Conservation (phyloP, 1,140 invertebrate genomes). For the Ptiloglossa arizonensis region DNA sequence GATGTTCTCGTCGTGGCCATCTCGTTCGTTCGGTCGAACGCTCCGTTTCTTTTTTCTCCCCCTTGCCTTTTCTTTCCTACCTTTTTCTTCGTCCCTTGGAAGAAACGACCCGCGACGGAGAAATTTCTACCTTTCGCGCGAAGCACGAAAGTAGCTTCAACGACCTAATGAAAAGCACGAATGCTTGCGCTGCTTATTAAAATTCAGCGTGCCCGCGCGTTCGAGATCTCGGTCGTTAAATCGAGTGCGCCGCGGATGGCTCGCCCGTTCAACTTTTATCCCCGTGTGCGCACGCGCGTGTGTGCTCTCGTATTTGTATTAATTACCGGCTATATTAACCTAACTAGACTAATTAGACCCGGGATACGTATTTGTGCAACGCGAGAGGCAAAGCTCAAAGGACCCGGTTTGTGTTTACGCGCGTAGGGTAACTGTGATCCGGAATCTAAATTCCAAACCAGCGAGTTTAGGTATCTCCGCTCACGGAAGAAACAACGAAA, state of each 20-base stretch:
- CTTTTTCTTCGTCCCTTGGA: too few relatives aligned
- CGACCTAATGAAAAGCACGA: background rate
- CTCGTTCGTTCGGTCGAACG: too few relatives aligned
- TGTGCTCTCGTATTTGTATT: conserved; percentile 29
- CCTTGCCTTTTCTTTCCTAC: too few relatives aligned
- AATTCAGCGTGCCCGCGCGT: background rate
- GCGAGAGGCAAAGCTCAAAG: conserved; percentile 20
- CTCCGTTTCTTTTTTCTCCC: background rate
- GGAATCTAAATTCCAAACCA: background rate
- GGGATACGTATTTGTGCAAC: conserved; percentile 33
- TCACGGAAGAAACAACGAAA: background rate
- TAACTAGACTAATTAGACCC: conserved; percentile 42
- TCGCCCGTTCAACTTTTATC: conserved; percentile 33
- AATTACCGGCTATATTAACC: conserved; percentile 39
- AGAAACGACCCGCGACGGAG: background rate
- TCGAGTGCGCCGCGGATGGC: background rate
- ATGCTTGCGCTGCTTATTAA: background rate
- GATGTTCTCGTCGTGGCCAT: too few relatives aligned
- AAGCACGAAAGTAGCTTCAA: background rate
- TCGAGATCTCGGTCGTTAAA: conserved; percentile 3
- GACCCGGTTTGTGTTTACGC: conserved; percentile 25
- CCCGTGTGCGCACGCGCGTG: too few relatives aligned
- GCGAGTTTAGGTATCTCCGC: background rate
- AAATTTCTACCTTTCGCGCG: background rate
- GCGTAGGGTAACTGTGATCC: conserved; percentile 3